Percentiles rank a stretch among this genome's conserved stretches.
Evolutionary conservation across 1,140 invertebrate species (phyloP).

Genomic region (Kradibia gibbosae): DNA sequence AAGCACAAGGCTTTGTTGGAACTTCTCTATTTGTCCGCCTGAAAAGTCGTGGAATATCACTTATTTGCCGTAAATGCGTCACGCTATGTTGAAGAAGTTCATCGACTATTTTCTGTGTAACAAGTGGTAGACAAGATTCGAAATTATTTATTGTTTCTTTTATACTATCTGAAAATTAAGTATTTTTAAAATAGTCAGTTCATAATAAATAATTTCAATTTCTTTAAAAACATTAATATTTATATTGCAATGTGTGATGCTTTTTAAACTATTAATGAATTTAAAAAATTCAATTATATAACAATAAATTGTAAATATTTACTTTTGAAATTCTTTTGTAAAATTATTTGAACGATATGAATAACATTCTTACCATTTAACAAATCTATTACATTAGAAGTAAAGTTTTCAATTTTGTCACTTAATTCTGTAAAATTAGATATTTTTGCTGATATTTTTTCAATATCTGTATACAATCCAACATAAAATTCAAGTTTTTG

Average conservation of each 20-base stretch:
- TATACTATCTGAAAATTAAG: conserved; percentile 67
- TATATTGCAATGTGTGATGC: too few species aligned
- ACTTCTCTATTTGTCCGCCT: conserved; percentile 92
- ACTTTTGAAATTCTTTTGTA: too few species aligned
- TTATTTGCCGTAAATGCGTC: conserved; percentile 81
- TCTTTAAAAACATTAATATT: neutral
- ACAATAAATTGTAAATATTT: too few species aligned
- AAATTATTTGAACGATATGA: neutral
- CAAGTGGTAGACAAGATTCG: conserved; percentile 69
- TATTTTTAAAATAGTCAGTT: neutral
- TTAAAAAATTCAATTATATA: too few species aligned
- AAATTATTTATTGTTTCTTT: conserved; percentile 72
- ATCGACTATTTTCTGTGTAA: conserved; percentile 75
- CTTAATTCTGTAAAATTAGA: conserved; percentile 70
- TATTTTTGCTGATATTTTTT: conserved; percentile 68
- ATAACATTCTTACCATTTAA: conserved; percentile 58
- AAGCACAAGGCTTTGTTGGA: conserved; percentile 84
- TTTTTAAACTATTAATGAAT: too few species aligned
- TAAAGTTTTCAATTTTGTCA: conserved; percentile 64
- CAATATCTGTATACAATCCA: conserved; percentile 70
- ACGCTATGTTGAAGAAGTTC: conserved; percentile 75
- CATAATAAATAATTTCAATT: neutral
- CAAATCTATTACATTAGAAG: conserved; percentile 56
- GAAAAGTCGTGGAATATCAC: conserved; percentile 93
- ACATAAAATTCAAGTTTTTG: conserved; percentile 69